Evolutionary conservation across 2,888 invertebrate genomes (phyloP).

Genomic region (Melipona beecheii): DNA sequence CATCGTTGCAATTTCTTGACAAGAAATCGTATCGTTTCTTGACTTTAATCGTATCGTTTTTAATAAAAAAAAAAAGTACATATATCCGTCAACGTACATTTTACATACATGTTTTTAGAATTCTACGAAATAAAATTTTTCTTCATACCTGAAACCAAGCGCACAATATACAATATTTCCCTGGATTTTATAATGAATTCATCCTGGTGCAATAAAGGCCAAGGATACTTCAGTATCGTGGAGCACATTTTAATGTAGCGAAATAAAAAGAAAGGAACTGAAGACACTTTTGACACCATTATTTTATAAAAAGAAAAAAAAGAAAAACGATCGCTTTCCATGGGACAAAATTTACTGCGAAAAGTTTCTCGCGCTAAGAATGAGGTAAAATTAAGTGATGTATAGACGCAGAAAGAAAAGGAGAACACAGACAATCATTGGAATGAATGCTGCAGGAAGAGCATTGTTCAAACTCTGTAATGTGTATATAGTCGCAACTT

Average conservation of each 20-base stretch:
- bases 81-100: not conserved
- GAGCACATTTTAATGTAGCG: not conserved
- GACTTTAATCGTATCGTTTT: not conserved
- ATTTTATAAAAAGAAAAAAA: not conserved
- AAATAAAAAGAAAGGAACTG: not conserved
- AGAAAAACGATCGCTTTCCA: not conserved
- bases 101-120: constrained; percentile 1
- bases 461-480: constrained; percentile 70
- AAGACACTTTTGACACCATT: constrained; percentile 11
- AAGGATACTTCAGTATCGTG: constrained; percentile 6
- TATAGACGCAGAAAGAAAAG: not conserved
- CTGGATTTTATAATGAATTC: constrained; percentile 13
- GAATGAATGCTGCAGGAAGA: constrained; percentile 55
- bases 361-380: constrained; percentile 16
- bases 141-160: not conserved
- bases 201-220: constrained; percentile 25
- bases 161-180: constrained; percentile 9
- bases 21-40: not conserved
- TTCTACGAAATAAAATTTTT: not conserved
- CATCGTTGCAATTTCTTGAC: not conserved
- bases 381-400: constrained; percentile 26
- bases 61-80: not conserved
- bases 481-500: constrained; percentile 39
- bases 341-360: not conserved
- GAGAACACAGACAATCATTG: constrained; percentile 29